Conservation (phyloP, 2,113 vertebrate species). For the Epinephelus fuscoguttatus region DNA sequence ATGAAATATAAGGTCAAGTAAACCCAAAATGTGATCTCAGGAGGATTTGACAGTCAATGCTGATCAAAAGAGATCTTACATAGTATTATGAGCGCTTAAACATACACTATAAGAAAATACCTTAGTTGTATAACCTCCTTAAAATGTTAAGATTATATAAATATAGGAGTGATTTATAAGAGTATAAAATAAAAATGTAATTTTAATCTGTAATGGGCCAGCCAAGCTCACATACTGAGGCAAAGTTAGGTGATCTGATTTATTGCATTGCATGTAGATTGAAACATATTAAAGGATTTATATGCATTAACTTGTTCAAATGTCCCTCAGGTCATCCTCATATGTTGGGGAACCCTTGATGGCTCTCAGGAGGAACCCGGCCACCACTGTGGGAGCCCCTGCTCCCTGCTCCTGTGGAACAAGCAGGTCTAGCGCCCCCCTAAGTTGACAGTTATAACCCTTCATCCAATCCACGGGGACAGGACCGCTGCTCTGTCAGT, state of each 20-base stretch:
- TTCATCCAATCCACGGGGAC: conserved; percentile 70
- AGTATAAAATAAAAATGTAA: no score
- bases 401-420: conserved; percentile 21
- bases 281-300: not conserved
- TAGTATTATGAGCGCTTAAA: no score
- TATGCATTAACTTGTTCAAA: not conserved
- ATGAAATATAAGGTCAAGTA: no score
- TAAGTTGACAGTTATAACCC: conserved; percentile 59
- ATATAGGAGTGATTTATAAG: no score
- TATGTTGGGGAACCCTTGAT: not conserved
- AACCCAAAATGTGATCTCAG: no score
- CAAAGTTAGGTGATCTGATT: not conserved
- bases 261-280: not conserved
- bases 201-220: no score
- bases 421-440: conserved; percentile 67
- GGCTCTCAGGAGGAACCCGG: not conserved
- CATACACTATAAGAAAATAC: no score
- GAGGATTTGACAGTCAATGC: no score
- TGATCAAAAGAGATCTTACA: no score
- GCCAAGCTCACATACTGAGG: not conserved
- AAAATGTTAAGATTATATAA: no score
- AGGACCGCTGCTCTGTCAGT: conserved; percentile 69
- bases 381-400: conserved; percentile 5
- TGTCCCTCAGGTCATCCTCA: not conserved
- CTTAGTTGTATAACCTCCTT: no score